These are phyloP conservation scores for Anoplopoma fimbria DNA, from an alignment of 2,113 vertebrate species.

Conservation along the genomic window DNA sequence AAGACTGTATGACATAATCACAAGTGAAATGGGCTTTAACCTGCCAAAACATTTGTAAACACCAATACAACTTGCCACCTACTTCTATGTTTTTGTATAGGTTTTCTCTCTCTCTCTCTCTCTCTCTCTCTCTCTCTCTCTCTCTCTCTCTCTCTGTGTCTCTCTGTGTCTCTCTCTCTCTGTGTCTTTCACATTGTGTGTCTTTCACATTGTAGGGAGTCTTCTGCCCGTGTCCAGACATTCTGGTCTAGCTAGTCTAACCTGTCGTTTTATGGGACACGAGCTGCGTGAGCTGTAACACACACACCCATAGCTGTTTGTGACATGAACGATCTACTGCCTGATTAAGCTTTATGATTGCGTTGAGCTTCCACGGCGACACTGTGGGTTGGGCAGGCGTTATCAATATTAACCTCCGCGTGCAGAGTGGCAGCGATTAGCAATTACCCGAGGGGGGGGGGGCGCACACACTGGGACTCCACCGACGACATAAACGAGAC, in stretches of 20 bases:
- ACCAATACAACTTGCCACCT: background rate
- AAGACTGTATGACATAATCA: background rate
- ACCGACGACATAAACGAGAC: background rate
- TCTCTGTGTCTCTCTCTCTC: too few species aligned
- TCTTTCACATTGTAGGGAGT: too few species aligned
- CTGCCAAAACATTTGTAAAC: background rate
- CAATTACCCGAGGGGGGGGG: too few species aligned
- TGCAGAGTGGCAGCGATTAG: background rate
- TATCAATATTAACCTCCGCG: background rate
- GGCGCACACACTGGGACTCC: too few species aligned
- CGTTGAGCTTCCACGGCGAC: background rate
- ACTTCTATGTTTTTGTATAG: background rate
- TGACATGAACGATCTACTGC: background rate
- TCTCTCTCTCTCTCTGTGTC: too few species aligned
- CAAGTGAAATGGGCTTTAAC: background rate
- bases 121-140: too few species aligned
- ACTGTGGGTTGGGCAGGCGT: background rate
- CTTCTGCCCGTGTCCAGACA: background rate
- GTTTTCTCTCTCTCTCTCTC: too few species aligned
- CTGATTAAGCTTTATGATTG: background rate
- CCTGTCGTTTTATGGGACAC: constrained; percentile 5
- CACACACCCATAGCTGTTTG: background rate
- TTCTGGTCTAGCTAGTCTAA: constrained; percentile 17
- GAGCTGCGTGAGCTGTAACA: constrained; percentile 7
- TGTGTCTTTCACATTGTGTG: too few species aligned